phyloP scores from a whole-genome alignment of 2,888 invertebrate species.

The Griposia aprilina region DNA sequence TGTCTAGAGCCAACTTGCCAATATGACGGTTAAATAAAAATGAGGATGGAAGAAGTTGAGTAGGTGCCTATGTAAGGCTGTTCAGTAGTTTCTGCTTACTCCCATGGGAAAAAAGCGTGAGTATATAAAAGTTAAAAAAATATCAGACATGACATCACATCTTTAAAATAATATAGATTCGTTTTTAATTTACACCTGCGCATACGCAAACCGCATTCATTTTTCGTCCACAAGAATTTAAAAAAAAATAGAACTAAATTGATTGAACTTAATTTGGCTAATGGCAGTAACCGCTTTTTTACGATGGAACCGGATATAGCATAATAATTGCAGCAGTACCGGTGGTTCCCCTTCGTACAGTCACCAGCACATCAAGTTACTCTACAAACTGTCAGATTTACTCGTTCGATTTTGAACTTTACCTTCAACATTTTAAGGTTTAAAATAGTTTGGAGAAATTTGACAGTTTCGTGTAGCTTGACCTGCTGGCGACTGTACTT shows the following conservation, averaged over 20 bases:
- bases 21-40: no score
- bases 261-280: slow-evolving; percentile 17
- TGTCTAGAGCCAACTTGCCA: no score
- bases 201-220: neutral
- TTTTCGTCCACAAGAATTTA: neutral
- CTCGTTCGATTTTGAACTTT: no score
- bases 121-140: neutral
- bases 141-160: neutral
- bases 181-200: slow-evolving; percentile 12
- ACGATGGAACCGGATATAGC: slow-evolving; percentile 43
- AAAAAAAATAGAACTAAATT: slow-evolving; percentile 46
- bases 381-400: no score
- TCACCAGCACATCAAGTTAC: no score
- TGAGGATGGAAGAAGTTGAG: no score
- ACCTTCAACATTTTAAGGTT: no score
- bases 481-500: no score
- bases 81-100: neutral
- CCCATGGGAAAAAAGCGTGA: neutral
- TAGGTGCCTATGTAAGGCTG: neutral
- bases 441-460: no score
- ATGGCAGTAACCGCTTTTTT: slow-evolving; percentile 35
- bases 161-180: slow-evolving; percentile 6
- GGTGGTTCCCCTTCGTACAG: slow-evolving; percentile 60
- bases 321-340: neutral
- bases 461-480: no score